These are phyloP conservation scores for Choristoneura rosaceana DNA, from an alignment of 2,888 invertebrate species.

Conservation along the genomic window DNA sequence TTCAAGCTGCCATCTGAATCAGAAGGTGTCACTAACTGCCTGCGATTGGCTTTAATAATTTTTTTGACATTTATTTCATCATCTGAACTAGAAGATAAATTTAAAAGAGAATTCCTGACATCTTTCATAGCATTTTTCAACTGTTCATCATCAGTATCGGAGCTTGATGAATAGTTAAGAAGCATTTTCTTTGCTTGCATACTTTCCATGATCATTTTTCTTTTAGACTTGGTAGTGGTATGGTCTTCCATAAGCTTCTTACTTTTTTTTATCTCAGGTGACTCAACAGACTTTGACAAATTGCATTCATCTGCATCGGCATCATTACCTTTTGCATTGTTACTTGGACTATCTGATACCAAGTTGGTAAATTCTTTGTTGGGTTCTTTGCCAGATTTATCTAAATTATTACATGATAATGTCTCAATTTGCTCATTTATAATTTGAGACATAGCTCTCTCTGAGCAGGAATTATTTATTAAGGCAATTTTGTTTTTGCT, in stretches of 20 bases:
- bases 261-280: constrained; percentile 42
- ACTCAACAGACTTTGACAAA: neutral
- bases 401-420: neutral
- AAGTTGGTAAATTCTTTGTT: constrained; percentile 6
- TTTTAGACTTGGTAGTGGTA: constrained; percentile 56
- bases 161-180: constrained; percentile 69
- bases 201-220: constrained; percentile 66
- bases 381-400: constrained; percentile 30
- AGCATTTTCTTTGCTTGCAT: constrained; percentile 72
- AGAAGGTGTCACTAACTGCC: constrained; percentile 45
- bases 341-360: constrained; percentile 33
- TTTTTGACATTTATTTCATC: constrained; percentile 51
- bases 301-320: constrained; percentile 3
- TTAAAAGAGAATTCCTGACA: constrained; percentile 61
- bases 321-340: constrained; percentile 31
- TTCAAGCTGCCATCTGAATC: constrained; percentile 53
- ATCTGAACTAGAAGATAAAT: constrained; percentile 52
- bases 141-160: constrained; percentile 72
- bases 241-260: constrained; percentile 47
- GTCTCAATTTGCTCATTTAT: neutral
- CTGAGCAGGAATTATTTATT: neutral
- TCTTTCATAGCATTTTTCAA: constrained; percentile 57
- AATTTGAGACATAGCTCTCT: neutral
- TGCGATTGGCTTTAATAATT: constrained; percentile 29
- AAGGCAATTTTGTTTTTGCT: neutral